These are phyloP conservation scores for Rotaria sp. DNA, from an alignment of 2,888 invertebrate genomes.

Conservation along the genomic window DNA sequence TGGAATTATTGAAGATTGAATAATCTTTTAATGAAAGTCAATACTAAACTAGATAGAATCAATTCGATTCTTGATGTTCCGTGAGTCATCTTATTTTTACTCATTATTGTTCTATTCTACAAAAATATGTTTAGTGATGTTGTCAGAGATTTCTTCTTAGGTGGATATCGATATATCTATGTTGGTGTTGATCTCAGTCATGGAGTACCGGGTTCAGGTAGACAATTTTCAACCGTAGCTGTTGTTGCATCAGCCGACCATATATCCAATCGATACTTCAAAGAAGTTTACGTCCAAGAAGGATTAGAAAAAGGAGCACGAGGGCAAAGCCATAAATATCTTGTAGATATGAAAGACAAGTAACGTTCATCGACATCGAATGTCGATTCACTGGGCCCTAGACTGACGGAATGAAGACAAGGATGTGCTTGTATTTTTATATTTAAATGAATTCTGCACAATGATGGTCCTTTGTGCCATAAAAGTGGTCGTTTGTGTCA, in stretches of 20 bases:
- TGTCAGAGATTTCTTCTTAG: neutral
- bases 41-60: slow-evolving; percentile 30
- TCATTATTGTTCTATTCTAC: too few species aligned
- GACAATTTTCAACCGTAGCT: slow-evolving; percentile 42
- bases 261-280: neutral
- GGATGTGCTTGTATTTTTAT: too few species aligned
- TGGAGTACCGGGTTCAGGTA: slow-evolving; percentile 39
- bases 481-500: too few species aligned
- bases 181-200: slow-evolving; percentile 43
- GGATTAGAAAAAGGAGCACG: too few species aligned
- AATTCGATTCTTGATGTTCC: slow-evolving; percentile 29
- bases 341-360: slow-evolving; percentile 37
- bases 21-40: slow-evolving; percentile 34
- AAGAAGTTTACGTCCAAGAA: neutral
- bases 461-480: too few species aligned
- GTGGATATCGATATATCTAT: slow-evolving; percentile 24
- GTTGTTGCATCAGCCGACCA: slow-evolving; percentile 40
- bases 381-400: too few species aligned
- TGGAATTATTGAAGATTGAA: slow-evolving; percentile 30
- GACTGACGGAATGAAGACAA: too few species aligned
- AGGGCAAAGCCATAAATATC: slow-evolving; percentile 27
- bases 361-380: too few species aligned
- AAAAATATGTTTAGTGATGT: neutral
- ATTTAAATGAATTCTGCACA: too few species aligned
- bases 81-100: neutral